Evolutionary conservation across 2,113 vertebrate genomes (phyloP).

Genomic region (Oryzias celebensis): DNA sequence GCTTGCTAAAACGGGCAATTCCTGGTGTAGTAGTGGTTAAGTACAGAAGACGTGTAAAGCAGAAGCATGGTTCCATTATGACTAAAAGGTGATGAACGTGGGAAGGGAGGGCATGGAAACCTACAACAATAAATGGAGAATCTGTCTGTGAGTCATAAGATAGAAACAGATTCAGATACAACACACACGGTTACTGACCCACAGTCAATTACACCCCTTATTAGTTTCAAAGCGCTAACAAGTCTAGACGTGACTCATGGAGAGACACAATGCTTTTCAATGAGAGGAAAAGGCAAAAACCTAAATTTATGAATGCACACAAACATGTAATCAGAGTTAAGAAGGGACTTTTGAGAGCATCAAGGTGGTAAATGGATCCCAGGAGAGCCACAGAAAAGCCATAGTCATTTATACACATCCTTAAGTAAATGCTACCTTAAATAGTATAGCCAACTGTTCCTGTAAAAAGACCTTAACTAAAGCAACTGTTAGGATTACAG

Average conservation of each 20-base stretch:
- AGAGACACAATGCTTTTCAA: constrained; percentile 21
- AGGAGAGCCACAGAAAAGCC: constrained; percentile 7
- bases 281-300: constrained; percentile 7
- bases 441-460: no score
- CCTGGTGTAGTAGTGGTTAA: constrained; percentile 2
- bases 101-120: constrained; percentile 11
- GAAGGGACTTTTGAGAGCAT: not conserved
- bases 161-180: not conserved
- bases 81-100: constrained; percentile 9
- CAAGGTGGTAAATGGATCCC: constrained; percentile 35
- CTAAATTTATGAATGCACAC: no score
- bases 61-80: constrained; percentile 7
- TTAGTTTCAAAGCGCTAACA: constrained; percentile 31
- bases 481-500: no score
- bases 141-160: constrained; percentile 21
- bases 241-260: constrained; percentile 50
- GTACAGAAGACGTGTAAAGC: not conserved
- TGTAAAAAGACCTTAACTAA: no score
- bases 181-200: constrained; percentile 20
- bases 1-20: constrained; percentile 6
- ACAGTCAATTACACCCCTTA: constrained; percentile 38
- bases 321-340: no score
- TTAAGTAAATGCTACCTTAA: no score
- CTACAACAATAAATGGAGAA: constrained; percentile 1
- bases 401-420: no score